Evolutionary conservation across 1,140 invertebrate genomes (phyloP).

Genomic region (Scaptodrosophila lebanonensis): DNA sequence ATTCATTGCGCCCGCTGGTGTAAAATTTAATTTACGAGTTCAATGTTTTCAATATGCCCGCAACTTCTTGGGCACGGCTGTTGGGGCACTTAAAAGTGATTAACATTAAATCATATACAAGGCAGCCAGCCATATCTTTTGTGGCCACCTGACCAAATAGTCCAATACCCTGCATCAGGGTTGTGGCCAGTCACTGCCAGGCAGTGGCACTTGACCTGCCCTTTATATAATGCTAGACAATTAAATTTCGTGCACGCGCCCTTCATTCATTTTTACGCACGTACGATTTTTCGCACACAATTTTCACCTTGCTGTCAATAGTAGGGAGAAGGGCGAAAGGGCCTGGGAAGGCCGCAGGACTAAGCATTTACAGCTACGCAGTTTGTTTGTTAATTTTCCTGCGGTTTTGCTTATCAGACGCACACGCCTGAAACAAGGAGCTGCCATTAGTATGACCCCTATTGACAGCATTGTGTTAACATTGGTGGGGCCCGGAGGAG

Average conservation of each 20-base stretch:
- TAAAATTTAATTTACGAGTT: constrained; percentile 75
- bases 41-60: constrained; percentile 64
- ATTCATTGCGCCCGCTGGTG: constrained; percentile 58
- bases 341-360: constrained; percentile 36
- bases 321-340: constrained; percentile 10
- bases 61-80: background rate
- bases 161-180: constrained; percentile 1
- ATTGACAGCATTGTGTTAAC: constrained; percentile 23
- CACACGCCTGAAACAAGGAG: constrained; percentile 30
- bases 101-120: constrained; percentile 69
- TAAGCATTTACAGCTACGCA: constrained; percentile 68
- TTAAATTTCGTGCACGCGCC: constrained; percentile 55
- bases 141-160: constrained; percentile 59
- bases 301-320: constrained; percentile 59
- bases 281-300: constrained; percentile 72
- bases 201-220: too few relatives aligned
- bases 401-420: constrained; percentile 54
- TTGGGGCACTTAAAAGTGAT: constrained; percentile 58
- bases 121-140: constrained; percentile 55
- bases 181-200: constrained; percentile 18
- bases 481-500: background rate
- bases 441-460: constrained; percentile 45
- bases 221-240: constrained; percentile 43
- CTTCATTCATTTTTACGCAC: constrained; percentile 67
- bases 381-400: constrained; percentile 66